Evolutionary conservation across 2,113 vertebrate genomes (phyloP).

Genomic region (Corvus hawaiiensis): DNA sequence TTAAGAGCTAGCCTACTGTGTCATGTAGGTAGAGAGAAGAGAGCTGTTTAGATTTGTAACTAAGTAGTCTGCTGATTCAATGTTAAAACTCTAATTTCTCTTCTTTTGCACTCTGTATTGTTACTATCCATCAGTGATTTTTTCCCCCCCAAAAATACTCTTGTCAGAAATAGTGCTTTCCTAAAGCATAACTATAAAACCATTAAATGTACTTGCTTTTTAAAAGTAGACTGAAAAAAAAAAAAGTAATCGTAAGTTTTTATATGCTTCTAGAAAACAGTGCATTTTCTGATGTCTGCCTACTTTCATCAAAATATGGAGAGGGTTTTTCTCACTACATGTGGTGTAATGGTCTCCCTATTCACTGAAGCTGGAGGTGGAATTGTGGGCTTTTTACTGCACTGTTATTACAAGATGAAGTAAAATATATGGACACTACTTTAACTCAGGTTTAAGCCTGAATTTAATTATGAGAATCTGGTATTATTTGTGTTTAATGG

Average conservation of each 20-base stretch:
- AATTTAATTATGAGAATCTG: background rate
- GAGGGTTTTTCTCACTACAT: background rate
- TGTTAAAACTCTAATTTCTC: background rate
- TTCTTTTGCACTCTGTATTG: background rate
- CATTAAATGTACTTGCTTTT: background rate
- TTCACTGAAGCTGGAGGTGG: background rate
- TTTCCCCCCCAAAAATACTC: background rate
- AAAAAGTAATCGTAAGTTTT: background rate
- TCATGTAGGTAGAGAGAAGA: background rate
- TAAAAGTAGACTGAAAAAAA: background rate
- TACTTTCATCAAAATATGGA: background rate
- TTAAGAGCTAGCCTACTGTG: background rate
- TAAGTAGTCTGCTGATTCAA: background rate
- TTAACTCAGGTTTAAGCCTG: background rate
- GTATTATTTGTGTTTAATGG: background rate
- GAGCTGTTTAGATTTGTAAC: background rate
- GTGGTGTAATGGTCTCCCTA: background rate
- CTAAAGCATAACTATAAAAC: background rate
- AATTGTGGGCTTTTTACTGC: background rate
- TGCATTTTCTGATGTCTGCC: background rate
- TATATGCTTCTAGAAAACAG: background rate
- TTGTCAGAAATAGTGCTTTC: background rate
- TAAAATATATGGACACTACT: background rate
- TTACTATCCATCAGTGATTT: background rate
- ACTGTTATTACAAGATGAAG: background rate